phyloP scores from a whole-genome alignment of 2,797 vertebrate species.

The Percopsis omiscomaycus region DNA sequence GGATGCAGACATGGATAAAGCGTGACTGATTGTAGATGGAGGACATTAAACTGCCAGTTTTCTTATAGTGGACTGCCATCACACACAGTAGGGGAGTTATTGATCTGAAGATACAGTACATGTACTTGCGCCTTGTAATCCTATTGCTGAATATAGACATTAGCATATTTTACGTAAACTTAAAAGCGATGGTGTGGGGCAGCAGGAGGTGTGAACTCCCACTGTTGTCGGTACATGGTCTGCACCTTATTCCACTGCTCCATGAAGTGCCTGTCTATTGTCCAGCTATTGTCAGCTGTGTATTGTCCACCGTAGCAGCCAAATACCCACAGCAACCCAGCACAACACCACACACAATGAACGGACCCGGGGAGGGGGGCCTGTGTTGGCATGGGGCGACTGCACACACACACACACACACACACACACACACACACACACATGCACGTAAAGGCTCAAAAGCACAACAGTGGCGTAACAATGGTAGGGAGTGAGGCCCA shows the following conservation, averaged over 20 bases:
- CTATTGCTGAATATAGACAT: constrained; percentile 21
- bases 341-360: constrained; percentile 68
- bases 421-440: constrained; percentile 10
- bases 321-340: constrained; percentile 65
- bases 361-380: constrained; percentile 56
- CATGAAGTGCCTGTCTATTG: constrained; percentile 56
- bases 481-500: constrained; percentile 58
- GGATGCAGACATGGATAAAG: constrained; percentile 59
- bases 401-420: constrained; percentile 32
- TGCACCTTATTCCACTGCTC: constrained; percentile 45
- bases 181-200: neutral
- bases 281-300: constrained; percentile 61
- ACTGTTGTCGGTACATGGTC: constrained; percentile 46
- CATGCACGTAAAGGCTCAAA: too few relatives aligned
- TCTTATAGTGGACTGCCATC: constrained; percentile 47
- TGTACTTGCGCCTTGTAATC: constrained; percentile 30
- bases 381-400: constrained; percentile 53
- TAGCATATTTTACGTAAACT: too few relatives aligned
- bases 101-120: constrained; percentile 28
- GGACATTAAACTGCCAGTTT: constrained; percentile 65
- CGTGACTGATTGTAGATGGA: constrained; percentile 73
- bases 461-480: constrained; percentile 46
- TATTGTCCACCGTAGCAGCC: constrained; percentile 67
- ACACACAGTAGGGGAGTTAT: constrained; percentile 11
- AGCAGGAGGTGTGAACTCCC: constrained; percentile 28